Conservation (phyloP, 2,888 invertebrate genomes). For the Dromius quadrimaculatus region DNA sequence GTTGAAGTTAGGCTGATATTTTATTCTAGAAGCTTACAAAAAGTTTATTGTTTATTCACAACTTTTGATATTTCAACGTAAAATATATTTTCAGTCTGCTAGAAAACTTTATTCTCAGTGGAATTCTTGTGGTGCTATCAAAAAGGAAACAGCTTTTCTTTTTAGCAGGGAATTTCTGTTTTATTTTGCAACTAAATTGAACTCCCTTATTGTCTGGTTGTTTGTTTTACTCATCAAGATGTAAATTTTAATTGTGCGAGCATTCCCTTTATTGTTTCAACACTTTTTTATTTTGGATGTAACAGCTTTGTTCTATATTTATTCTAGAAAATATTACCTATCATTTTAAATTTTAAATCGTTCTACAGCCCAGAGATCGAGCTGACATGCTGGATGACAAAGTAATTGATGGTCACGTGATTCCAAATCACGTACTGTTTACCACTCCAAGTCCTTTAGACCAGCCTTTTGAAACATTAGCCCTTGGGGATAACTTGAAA, state of each 20-base stretch:
- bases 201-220: constrained; percentile 20
- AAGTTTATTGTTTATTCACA: constrained; percentile 1
- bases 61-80: constrained; percentile 4
- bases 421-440: constrained; percentile 88
- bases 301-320: background rate
- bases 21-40: background rate
- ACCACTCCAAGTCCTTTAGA: constrained; percentile 83
- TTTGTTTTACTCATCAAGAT: constrained; percentile 23
- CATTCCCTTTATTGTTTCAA: background rate
- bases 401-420: constrained; percentile 91
- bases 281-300: background rate
- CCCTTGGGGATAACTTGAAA: constrained; percentile 85
- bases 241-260: constrained; percentile 16
- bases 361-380: constrained; percentile 73
- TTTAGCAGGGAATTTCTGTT: constrained; percentile 20
- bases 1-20: background rate
- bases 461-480: constrained; percentile 82
- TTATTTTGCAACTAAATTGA: constrained; percentile 14
- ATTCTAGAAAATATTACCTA: too few species aligned
- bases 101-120: constrained; percentile 37
- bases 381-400: constrained; percentile 84
- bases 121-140: constrained; percentile 7
- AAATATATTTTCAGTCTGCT: constrained; percentile 22
- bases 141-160: constrained; percentile 16
- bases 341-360: background rate